Evolutionary conservation across 2,797 vertebrate genomes (phyloP), one percentile per base, ranked within the genome.

Genomic region (Zenarchopterus dispar): DNA sequence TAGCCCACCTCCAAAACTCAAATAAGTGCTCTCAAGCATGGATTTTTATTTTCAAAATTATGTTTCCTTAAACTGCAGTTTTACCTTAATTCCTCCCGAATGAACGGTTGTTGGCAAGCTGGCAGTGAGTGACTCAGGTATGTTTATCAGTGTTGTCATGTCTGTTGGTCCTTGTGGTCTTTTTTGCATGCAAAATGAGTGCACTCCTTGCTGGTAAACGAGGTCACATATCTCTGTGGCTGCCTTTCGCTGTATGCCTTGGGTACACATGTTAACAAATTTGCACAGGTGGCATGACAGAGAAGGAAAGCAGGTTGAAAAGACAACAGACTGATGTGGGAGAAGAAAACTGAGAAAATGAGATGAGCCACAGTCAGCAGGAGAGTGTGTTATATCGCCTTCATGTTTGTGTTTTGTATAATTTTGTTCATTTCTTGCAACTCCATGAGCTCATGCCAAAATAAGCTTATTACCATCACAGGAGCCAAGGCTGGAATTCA

Each of bases 381-480:
- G 76, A 84, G 81, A 73, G 74, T 64, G 61, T 77, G 71, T 68
- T 64, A 66, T 58, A 66, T 78, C 56, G 21, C 36, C 6, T 8
- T 31, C 28, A 60, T 57, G 66, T 50, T 26, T 63, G 68, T 61
- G 41, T 31, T 52, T 22, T 1, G 23, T 56, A n/a, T 65, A 78
- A 72, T 67, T 80, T 56, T 70, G 69, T 76, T 77, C 50, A 68
- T 80, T 80, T 43, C 67, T 73, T 43, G 45, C 62, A 76, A 26
- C 61, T 83, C 61, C 81, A 73, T 85, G 86, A 88, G 80, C 84
- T 75, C 46, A 67, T 82, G 82, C 87, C 88, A 89, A 84, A 90
- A 85, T 90, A 89, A 90, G 85, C 87, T 88, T 84, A 88, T 90
- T 89, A 88, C 62, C 82, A 80, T 90, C 82, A 70, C 80, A 88